Conservation (phyloP, 2,113 vertebrate genomes). For the Mungos mungo region DNA sequence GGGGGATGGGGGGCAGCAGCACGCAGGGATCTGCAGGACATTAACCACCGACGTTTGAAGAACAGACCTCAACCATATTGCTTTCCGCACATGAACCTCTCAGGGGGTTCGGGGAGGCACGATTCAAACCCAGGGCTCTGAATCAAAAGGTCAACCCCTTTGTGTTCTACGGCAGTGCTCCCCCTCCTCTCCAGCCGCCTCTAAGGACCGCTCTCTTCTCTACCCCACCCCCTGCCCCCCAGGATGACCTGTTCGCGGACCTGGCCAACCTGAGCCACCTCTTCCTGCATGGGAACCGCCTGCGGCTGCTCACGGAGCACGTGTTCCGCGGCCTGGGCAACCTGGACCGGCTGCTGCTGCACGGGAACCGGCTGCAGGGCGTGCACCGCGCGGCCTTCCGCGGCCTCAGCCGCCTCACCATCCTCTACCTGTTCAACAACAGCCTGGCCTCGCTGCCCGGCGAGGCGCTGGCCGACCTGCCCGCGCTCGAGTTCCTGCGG, state of each 20-base stretch:
- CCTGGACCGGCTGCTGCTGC: slow-evolving; percentile 95
- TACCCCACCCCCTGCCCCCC: accelerated
- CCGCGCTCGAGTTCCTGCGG: slow-evolving; percentile 95
- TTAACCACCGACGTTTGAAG: not conserved
- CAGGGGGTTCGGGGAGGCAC: not conserved
- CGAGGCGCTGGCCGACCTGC: slow-evolving; percentile 90
- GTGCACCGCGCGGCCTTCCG: slow-evolving; percentile 93
- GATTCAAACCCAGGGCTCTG: not conserved
- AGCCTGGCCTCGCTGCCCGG: slow-evolving; percentile 92
- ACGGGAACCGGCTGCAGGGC: slow-evolving; percentile 93
- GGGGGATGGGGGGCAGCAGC: not conserved
- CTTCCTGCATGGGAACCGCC: slow-evolving; percentile 91
- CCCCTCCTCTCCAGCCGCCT: not conserved
- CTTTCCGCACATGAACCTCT: not conserved
- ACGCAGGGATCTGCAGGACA: not conserved
- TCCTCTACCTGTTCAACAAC: slow-evolving; percentile 98
- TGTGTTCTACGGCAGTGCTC: accelerated
- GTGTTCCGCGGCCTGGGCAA: slow-evolving; percentile 94
- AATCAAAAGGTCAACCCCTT: not conserved
- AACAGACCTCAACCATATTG: not conserved
- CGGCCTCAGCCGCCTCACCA: slow-evolving; percentile 94
- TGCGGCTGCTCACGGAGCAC: slow-evolving; percentile 93
- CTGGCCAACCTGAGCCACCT: slow-evolving; percentile 97
- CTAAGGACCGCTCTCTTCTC: not conserved
- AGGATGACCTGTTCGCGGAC: slow-evolving; percentile 95